Evolutionary conservation across 2,888 invertebrate species (phyloP).

Genomic region (Stenchaetothrips biformis): DNA sequence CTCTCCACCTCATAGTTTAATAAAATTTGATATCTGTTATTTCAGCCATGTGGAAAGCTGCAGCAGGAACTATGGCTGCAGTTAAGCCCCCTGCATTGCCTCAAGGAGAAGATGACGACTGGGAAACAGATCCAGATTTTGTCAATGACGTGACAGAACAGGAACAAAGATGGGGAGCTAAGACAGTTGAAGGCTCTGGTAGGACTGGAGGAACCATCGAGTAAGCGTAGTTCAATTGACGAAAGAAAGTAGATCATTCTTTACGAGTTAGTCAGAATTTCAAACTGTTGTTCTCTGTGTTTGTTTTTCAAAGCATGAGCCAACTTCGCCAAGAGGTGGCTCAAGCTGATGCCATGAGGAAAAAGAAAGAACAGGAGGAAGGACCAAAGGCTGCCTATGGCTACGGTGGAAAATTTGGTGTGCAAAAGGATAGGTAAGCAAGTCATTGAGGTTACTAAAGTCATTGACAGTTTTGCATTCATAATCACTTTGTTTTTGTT

Average conservation of each 20-base stretch:
- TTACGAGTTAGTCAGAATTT: neutral
- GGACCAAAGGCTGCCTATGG: slow-evolving; percentile 72
- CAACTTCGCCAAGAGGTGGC: slow-evolving; percentile 76
- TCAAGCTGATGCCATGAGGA: slow-evolving; percentile 66
- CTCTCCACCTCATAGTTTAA: too few species aligned
- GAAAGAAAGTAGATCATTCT: slow-evolving; percentile 21
- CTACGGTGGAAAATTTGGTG: slow-evolving; percentile 87
- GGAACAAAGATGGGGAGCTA: slow-evolving; percentile 89
- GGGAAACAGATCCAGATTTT: slow-evolving; percentile 94
- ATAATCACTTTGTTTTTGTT: neutral
- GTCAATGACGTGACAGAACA: slow-evolving; percentile 91
- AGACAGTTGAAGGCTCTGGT: slow-evolving; percentile 74
- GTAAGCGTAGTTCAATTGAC: slow-evolving; percentile 52
- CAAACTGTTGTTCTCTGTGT: neutral
- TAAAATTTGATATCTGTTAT: neutral
- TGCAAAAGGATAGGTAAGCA: slow-evolving; percentile 58
- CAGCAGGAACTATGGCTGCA: slow-evolving; percentile 49
- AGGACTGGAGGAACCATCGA: slow-evolving; percentile 76
- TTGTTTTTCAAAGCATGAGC: slow-evolving; percentile 61
- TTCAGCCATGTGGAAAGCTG: slow-evolving; percentile 67
- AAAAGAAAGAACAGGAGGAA: slow-evolving; percentile 69
- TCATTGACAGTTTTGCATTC: neutral
- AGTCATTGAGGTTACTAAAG: neutral
- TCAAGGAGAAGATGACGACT: slow-evolving; percentile 67
- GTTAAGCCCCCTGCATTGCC: slow-evolving; percentile 51